Base-by-base conservation (phyloP, 2,888 invertebrate genomes). In the Epiblema foenella region DNA sequence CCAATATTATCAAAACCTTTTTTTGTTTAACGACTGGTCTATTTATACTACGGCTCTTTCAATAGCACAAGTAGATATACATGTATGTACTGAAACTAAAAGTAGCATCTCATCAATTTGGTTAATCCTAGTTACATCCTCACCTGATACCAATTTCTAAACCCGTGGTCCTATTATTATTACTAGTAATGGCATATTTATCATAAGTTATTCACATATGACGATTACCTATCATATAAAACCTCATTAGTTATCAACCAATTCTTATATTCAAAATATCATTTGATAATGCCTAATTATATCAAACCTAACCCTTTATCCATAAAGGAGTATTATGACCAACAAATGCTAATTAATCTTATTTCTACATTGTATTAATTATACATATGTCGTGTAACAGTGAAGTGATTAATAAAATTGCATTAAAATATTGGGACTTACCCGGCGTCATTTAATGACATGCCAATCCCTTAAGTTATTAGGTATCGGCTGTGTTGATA, bases 381-480 rank as follows among this genome's bases (percentile, higher is more conserved):
- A 11, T 29, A 33, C 17, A 59, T 18, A 59, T 37, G 18, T 37
- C 8, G n/a, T 24, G 24, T 68, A 59, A 52, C 52, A 58, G 24
- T 52, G 52, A 52, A 51, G 29, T 12, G 46, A 65, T 65, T 65
- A 57, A 57, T 17, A 33, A 60, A 39, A 52, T 11, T 42, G 42
- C 39, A 29, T 20, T 51, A 15, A 46, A 24, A 18, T 59, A 12
- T 60, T 54, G 52, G 60, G 66, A 42, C 52, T 52, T 68, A 29
- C 42, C 60, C 60, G 20, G n/a, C 12, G 5, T 51, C 51, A 8
- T 11, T 42, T 68, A 68, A 68, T 68, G 59, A 42, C 24, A 24
- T 17, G 29, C 42, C 11, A 65, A 56, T 56, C 12, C 42, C 24
- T 56, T 39, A 52, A n/a, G 18, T 46, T 24, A 60, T 60, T n/a